A percentile compares a stretch with the other conserved stretches of the same genome.
phyloP scores from a whole-genome alignment of 2,888 invertebrate genomes.

The Sussaba pulchella region DNA sequence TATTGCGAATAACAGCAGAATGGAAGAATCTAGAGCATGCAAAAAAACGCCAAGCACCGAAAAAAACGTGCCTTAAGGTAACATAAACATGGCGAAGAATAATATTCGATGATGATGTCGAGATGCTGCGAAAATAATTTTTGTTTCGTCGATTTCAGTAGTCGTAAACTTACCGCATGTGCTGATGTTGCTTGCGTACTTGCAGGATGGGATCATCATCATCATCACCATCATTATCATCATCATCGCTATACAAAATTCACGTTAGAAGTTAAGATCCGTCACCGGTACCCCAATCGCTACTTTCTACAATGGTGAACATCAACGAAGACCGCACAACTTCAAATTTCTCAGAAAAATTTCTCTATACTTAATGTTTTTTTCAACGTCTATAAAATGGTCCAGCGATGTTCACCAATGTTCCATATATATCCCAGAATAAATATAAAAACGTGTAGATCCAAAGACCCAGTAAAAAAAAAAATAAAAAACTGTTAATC shows the following conservation, averaged over 20 bases:
- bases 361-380: neutral
- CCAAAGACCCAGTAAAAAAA: conserved; percentile 16
- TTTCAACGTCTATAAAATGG: no score
- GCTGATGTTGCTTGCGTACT: conserved; percentile 85
- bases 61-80: neutral
- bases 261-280: conserved; percentile 59
- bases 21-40: conserved; percentile 43
- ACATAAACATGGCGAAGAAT: conserved; percentile 17
- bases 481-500: conserved; percentile 25
- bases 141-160: conserved; percentile 36
- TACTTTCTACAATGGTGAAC: conserved; percentile 20
- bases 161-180: conserved; percentile 84
- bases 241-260: conserved; percentile 79
- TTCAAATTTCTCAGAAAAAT: neutral
- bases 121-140: conserved; percentile 23
- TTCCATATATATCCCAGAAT: neutral
- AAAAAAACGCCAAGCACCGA: conserved; percentile 28
- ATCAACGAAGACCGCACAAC: neutral
- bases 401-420: neutral
- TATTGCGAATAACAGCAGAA: conserved; percentile 51
- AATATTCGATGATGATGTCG: conserved; percentile 39
- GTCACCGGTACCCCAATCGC: conserved; percentile 40
- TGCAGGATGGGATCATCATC: conserved; percentile 85
- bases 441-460: neutral
- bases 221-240: conserved; percentile 77